Base-by-base conservation (phyloP, 2,797 vertebrate genomes). In the Neosilurus mollespiculum region DNA sequence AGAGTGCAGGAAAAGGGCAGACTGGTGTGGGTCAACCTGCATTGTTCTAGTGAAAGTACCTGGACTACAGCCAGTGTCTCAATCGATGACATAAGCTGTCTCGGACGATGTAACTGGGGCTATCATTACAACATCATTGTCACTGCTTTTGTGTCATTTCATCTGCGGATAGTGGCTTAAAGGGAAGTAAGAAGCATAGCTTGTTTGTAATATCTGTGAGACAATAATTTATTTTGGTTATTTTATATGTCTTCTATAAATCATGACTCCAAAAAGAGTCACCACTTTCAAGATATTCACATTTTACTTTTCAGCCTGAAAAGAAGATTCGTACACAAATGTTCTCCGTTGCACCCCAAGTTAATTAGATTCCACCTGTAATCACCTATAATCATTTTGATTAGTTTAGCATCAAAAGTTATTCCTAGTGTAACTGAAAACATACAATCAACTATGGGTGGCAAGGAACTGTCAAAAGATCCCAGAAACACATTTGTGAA, bases 1-100 rank as follows among this genome's bases (percentile, higher is more conserved):
- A 84, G 78, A 87, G 88, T 87, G 84, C 83, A 85, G 87, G 81
- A 88, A 89, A 87, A 80, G 86, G 81, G 64, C 65, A 83, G 86
- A 82, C 43, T 70, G 22, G 73, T 85, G 81, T 84, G 84, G 85
- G 90, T 90, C 77, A 90, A 91, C 88, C 90, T 92, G 90, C 72
- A 37, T 78, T 83, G 85, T 86, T 87, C 87, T 84, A 53, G 79
- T 91, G 80, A 92, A 93, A 92, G 92, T 91, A 93, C 91, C 92
- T 93, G 92, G 92, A 92, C 72, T 77, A 24, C 26, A 34, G 89
- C 90, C 92, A 92, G 78, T 64, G 64, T 62, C 59, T 81, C 53
- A 82, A 53, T 72, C 59, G 81, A 78, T 86, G 67, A 81, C 72
- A 86, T 70, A 81, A 83, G 15, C 49, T 75, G 76, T 81, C 75